phyloP scores from a whole-genome alignment of 1,140 invertebrate genomes.

The Pseudomyrmex flavicornis region DNA sequence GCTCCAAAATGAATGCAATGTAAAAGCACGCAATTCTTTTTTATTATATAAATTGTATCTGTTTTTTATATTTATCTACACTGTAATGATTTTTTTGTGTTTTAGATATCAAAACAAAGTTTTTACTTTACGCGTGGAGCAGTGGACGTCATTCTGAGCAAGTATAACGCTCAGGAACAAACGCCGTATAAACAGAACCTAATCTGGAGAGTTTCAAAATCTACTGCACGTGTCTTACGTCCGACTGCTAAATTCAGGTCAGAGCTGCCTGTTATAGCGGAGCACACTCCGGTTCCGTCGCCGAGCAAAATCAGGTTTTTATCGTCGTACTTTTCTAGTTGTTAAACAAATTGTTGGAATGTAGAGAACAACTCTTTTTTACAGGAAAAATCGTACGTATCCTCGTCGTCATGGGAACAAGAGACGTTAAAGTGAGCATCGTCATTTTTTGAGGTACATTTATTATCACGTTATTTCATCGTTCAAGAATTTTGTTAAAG shows the following conservation, averaged over 20 bases:
- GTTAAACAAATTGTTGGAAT: constrained; percentile 30
- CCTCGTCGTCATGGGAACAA: constrained; percentile 81
- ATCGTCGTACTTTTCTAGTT: background rate
- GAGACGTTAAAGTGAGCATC: constrained; percentile 76
- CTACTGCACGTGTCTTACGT: constrained; percentile 89
- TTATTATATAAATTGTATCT: background rate
- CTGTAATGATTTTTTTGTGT: no score
- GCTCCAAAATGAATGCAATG: constrained; percentile 87
- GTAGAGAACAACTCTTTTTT: constrained; percentile 39
- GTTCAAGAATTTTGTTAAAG: background rate
- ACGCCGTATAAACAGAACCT: constrained; percentile 90
- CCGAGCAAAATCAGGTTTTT: constrained; percentile 85
- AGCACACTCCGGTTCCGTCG: constrained; percentile 86
- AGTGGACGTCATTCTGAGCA: constrained; percentile 87
- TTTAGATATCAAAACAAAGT: constrained; percentile 88
- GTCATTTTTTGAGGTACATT: constrained; percentile 49
- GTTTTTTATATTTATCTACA: background rate
- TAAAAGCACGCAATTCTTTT: constrained; percentile 76
- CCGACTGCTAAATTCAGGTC: constrained; percentile 91
- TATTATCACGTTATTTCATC: background rate
- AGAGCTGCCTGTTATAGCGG: constrained; percentile 90
- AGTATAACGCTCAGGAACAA: constrained; percentile 90
- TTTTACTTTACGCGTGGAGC: constrained; percentile 87
- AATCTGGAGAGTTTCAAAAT: constrained; percentile 89
- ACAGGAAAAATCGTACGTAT: constrained; percentile 81